phyloP scores from a whole-genome alignment of 2,888 invertebrate genomes.

The Endotricha flammealis region DNA sequence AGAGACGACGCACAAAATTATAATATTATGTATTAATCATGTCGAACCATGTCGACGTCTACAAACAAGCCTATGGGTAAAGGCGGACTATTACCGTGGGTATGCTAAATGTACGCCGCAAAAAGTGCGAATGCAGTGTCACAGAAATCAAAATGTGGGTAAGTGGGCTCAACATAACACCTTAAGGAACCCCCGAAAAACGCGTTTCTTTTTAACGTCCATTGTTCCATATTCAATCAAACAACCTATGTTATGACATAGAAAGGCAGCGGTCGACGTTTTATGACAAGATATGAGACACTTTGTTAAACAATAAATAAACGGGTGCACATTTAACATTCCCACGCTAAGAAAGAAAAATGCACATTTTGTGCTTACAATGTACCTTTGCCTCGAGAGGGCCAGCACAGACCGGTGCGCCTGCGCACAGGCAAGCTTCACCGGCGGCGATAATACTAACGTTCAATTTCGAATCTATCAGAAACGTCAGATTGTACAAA shows the following conservation, averaged over 20 bases:
- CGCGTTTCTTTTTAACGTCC: too few relatives aligned
- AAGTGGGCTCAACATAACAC: slow-evolving; percentile 15
- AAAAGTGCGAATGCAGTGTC: neutral
- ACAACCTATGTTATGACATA: too few relatives aligned
- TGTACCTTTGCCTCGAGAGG: slow-evolving; percentile 33
- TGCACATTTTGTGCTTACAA: slow-evolving; percentile 64
- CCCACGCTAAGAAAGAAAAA: slow-evolving; percentile 44
- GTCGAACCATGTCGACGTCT: slow-evolving; percentile 49
- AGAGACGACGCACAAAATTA: slow-evolving; percentile 61
- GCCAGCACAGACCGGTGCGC: slow-evolving; percentile 36
- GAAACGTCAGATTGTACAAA: slow-evolving; percentile 40
- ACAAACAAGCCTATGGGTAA: slow-evolving; percentile 68
- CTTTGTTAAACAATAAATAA: slow-evolving; percentile 1
- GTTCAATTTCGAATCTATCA: slow-evolving; percentile 76
- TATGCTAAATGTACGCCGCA: slow-evolving; percentile 46
- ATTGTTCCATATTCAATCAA: too few relatives aligned
- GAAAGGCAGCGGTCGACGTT: too few relatives aligned
- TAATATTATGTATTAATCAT: slow-evolving; percentile 39
- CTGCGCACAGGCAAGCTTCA: slow-evolving; percentile 36
- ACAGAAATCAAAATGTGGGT: slow-evolving; percentile 2
- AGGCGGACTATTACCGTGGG: slow-evolving; percentile 64
- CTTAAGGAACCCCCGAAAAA: slow-evolving; percentile 8
- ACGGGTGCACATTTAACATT: slow-evolving; percentile 49
- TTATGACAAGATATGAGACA: too few relatives aligned
- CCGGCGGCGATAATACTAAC: slow-evolving; percentile 46